phyloP scores from a whole-genome alignment of 2,888 invertebrate species.

The Steinernema carpocapsae region DNA sequence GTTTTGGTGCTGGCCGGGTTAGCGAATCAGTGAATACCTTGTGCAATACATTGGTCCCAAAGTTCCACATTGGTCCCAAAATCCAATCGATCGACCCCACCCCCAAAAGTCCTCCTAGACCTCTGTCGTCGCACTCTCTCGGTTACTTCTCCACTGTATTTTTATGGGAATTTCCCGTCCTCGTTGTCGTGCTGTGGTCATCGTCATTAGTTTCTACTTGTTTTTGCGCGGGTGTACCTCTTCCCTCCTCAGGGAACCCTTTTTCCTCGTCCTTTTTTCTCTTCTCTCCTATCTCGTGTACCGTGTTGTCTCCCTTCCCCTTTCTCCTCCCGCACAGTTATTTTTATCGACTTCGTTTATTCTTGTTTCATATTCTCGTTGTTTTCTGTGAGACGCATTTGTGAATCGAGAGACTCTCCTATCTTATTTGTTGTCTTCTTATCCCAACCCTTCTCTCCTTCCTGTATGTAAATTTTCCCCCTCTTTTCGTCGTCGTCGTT shows the following conservation, averaged over 20 bases:
- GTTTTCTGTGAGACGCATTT: slow-evolving; percentile 2
- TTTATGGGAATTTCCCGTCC: neutral
- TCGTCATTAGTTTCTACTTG: neutral
- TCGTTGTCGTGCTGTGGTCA: no score
- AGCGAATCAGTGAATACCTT: neutral
- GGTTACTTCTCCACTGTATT: neutral
- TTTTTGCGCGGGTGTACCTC: slow-evolving; percentile 31
- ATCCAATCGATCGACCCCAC: no score
- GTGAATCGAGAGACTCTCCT: no score
- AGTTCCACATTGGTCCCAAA: no score
- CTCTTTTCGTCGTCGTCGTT: neutral
- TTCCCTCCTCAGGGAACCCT: slow-evolving; percentile 14
- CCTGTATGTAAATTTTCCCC: slow-evolving; percentile 26
- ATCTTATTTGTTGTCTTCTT: neutral
- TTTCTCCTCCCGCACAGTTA: neutral
- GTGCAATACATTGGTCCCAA: no score
- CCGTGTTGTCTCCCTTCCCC: neutral
- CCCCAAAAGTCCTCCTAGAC: no score
- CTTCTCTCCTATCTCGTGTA: neutral
- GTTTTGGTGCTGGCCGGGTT: slow-evolving; percentile 13
- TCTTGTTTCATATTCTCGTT: neutral
- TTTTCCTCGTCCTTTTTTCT: neutral
- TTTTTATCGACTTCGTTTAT: neutral
- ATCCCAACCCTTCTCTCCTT: neutral
- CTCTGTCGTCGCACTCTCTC: neutral